A percentile compares a stretch with the other conserved stretches of the same genome.
These are phyloP conservation scores for Podarcis siculus DNA, from an alignment of 2,797 vertebrate genomes.

Conservation along the genomic window DNA sequence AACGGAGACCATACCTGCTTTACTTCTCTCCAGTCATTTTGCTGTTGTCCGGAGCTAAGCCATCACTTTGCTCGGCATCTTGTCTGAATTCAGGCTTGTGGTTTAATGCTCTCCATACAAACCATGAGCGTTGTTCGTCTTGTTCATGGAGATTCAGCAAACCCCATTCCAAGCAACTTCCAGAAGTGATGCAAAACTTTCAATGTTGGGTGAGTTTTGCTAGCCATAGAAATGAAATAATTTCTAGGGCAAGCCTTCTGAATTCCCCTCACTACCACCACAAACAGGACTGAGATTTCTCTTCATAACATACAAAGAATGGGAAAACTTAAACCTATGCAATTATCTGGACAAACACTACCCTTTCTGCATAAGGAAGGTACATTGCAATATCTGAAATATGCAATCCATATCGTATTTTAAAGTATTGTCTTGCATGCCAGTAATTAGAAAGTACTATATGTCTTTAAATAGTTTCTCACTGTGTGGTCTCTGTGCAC, in stretches of 20 bases:
- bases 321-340: not conserved
- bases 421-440: not conserved
- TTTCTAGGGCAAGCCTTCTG: not conserved
- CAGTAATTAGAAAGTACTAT: constrained; percentile 25
- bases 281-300: not conserved
- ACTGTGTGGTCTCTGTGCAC: constrained; percentile 61
- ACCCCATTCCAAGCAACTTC: not conserved
- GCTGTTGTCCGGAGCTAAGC: too few relatives aligned
- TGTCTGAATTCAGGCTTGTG: too few relatives aligned
- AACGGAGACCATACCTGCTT: too few relatives aligned
- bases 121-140: too few relatives aligned
- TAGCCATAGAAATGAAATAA: not conserved
- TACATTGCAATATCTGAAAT: not conserved
- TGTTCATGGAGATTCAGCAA: not conserved
- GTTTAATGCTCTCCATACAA: too few relatives aligned
- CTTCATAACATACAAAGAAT: not conserved
- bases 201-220: not conserved
- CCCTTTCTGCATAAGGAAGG: constrained; percentile 13
- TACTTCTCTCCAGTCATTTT: too few relatives aligned
- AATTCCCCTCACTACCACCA: not conserved
- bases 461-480: constrained; percentile 42
- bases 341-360: not conserved
- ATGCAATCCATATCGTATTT: not conserved
- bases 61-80: too few relatives aligned
- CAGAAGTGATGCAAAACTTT: not conserved